A percentile compares a stretch with the other conserved stretches of the same genome.
These are phyloP conservation scores for Psilanteris sp. DNA, from an alignment of 1,140 invertebrate species.

Conservation along the genomic window DNA sequence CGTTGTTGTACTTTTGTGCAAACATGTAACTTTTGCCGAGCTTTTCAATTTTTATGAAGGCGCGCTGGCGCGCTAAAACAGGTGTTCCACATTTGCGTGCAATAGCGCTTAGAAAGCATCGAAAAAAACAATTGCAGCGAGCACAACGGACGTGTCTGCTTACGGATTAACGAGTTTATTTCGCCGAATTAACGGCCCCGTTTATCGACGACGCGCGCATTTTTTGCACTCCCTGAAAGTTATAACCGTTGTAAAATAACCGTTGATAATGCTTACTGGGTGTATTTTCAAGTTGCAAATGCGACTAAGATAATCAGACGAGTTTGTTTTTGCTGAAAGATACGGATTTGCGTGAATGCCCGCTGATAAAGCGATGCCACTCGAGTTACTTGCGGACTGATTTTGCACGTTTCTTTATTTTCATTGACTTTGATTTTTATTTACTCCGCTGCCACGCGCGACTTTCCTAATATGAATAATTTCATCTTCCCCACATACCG, in stretches of 20 bases:
- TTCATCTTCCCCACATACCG: too few species aligned
- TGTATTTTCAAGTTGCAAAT: neutral
- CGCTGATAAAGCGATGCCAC: too few species aligned
- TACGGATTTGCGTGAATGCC: too few species aligned
- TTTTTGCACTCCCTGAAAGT: constrained; percentile 5
- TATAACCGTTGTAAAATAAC: constrained; percentile 4
- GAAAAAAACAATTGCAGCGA: constrained; percentile 47
- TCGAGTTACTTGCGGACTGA: too few species aligned
- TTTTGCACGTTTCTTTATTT: too few species aligned
- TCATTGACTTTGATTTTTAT: too few species aligned
- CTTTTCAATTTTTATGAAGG: constrained; percentile 50
- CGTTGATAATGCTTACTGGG: neutral
- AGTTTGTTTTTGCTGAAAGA: neutral
- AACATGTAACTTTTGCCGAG: constrained; percentile 48
- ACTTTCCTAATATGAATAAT: too few species aligned
- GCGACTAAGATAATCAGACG: constrained; percentile 1
- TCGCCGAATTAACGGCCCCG: constrained; percentile 43
- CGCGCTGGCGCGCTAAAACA: constrained; percentile 42
- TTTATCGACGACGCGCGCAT: constrained; percentile 26
- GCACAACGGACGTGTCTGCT: constrained; percentile 34
- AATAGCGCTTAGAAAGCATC: constrained; percentile 2
- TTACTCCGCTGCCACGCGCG: too few species aligned
- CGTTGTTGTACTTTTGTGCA: constrained; percentile 37
- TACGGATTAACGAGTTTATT: constrained; percentile 62
- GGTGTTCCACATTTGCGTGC: constrained; percentile 38